Percentiles rank a stretch among this genome's conserved stretches.
Evolutionary conservation across 23 tunicate genomes (phyloP).

Genomic region (Trididemnum miniatum): DNA sequence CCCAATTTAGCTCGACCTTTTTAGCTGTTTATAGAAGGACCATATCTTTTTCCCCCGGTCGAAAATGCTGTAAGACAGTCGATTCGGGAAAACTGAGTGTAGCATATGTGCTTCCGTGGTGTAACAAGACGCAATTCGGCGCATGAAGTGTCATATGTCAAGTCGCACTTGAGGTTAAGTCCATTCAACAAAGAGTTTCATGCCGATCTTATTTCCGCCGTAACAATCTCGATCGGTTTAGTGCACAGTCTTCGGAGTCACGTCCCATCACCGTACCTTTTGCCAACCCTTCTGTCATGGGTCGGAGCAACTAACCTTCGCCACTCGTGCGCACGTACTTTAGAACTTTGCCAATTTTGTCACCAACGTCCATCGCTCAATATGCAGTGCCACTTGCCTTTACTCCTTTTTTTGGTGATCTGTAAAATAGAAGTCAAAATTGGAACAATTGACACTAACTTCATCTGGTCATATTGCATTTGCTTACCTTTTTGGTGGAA

Average conservation of each 20-base stretch:
- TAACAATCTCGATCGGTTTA: conserved; percentile 42
- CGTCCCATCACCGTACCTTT: conserved; percentile 18
- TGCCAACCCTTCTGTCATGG: conserved; percentile 37
- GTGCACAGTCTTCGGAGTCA: conserved; percentile 10
- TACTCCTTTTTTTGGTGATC: not conserved
- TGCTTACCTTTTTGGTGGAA: conserved; percentile 48
- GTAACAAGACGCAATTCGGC: too few species aligned
- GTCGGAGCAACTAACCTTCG: conserved; percentile 1
- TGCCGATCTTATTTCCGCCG: not conserved
- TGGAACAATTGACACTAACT: not conserved
- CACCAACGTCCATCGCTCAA: conserved; percentile 48
- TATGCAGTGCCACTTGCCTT: conserved; percentile 14
- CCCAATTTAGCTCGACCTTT: too few species aligned
- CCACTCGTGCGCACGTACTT: conserved; percentile 18
- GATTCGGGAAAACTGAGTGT: too few species aligned
- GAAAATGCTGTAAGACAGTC: too few species aligned
- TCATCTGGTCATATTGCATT: not conserved
- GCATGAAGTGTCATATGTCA: too few species aligned
- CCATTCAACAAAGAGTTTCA: too few species aligned
- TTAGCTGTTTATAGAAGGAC: too few species aligned
- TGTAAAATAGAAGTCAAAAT: too few species aligned
- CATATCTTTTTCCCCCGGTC: too few species aligned
- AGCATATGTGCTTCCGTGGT: too few species aligned
- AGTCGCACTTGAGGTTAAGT: too few species aligned
- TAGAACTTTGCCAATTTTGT: conserved; percentile 35